Percentiles rank a stretch among this genome's conserved stretches.
Evolutionary conservation across 2,113 vertebrate species (phyloP).

Genomic region (Megaptera novaeangliae): DNA sequence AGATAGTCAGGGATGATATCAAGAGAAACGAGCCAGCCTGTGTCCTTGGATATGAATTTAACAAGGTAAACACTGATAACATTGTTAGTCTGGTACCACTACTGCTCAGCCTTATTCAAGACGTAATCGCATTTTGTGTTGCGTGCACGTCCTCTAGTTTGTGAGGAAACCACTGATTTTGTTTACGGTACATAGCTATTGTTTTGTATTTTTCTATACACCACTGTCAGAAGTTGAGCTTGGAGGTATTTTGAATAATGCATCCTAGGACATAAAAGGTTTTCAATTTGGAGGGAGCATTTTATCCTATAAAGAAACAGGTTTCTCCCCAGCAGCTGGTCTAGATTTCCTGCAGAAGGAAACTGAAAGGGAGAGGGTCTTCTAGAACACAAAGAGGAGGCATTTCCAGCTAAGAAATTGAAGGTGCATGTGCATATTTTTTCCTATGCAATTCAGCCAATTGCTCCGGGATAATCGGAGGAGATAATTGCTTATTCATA

Average conservation of each 20-base stretch:
- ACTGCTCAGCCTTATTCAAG: not conserved
- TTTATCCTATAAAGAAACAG: not conserved
- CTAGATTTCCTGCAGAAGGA: not conserved
- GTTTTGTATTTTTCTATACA: not conserved
- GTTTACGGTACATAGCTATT: not conserved
- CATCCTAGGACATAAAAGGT: not conserved
- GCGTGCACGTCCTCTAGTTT: not conserved
- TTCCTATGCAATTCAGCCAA: not conserved
- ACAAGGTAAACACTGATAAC: not conserved
- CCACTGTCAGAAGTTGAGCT: not conserved
- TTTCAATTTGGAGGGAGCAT: not conserved
- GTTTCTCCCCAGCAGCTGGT: not conserved
- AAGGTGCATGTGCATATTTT: not conserved
- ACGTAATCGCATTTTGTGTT: not conserved
- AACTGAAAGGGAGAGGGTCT: not conserved
- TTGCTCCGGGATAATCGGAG: not conserved
- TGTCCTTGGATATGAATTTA: not conserved
- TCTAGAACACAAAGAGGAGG: not conserved
- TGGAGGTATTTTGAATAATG: not conserved
- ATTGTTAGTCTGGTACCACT: not conserved
- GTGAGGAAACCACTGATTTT: constrained; percentile 26
- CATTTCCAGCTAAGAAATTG: not conserved
- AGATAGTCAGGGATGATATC: constrained; percentile 28
- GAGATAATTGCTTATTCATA: not conserved
- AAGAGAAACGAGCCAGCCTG: not conserved